phyloP scores from a whole-genome alignment of 2,888 invertebrate species.

The Nomada fabriciana region DNA sequence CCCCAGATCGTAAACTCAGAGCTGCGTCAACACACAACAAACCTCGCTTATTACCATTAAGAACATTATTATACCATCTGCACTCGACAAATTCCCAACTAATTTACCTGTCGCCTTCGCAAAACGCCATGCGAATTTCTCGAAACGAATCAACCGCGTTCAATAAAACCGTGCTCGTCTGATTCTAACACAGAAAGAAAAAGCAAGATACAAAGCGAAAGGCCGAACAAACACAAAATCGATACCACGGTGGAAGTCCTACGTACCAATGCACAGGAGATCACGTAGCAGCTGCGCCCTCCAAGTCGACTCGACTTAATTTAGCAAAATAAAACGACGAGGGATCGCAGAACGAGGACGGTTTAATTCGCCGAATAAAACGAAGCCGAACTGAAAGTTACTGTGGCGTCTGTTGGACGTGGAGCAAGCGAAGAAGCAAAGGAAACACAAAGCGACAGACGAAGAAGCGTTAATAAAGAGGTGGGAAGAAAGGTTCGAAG shows the following conservation, averaged over 20 bases:
- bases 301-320: constrained; percentile 54
- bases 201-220: not conserved
- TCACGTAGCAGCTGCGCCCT: constrained; percentile 46
- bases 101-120: not conserved
- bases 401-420: constrained; percentile 29
- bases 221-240: constrained; percentile 2
- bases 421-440: not conserved
- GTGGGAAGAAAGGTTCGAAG: not conserved
- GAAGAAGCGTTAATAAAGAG: constrained; percentile 16
- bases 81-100: not conserved
- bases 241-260: constrained; percentile 8
- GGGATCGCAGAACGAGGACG: constrained; percentile 37
- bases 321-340: constrained; percentile 51
- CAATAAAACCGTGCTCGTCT: constrained; percentile 1
- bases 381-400: constrained; percentile 58
- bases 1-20: no score
- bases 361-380: constrained; percentile 60
- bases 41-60: not conserved
- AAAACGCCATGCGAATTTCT: not conserved
- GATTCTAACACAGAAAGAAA: not conserved
- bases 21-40: not conserved
- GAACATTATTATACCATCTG: not conserved
- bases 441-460: not conserved
- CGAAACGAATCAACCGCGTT: not conserved
- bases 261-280: constrained; percentile 8